A percentile compares a stretch with the other conserved stretches of the same genome.
These are phyloP conservation scores for Nemopilema nomurai DNA, from an alignment of 30 jellyfish, hydroid and myxozoan species.

Conservation along the genomic window DNA sequence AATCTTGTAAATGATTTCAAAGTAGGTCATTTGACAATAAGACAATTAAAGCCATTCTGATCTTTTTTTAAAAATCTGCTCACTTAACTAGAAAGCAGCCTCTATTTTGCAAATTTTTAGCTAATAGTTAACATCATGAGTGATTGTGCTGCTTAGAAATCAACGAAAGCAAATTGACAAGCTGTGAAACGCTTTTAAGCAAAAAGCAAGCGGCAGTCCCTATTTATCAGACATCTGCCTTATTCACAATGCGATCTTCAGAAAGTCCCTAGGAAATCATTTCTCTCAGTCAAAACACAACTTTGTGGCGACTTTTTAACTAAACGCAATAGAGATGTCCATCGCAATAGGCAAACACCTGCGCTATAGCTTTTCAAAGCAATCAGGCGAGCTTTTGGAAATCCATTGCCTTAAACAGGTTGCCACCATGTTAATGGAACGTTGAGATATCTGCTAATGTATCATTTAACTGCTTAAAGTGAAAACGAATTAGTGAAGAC, in stretches of 20 bases:
- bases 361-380: too few species aligned
- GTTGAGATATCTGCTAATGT: too few species aligned
- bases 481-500: too few species aligned
- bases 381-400: too few species aligned
- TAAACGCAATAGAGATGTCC: slow-evolving; percentile 5
- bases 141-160: neutral
- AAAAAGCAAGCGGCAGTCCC: neutral
- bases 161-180: neutral
- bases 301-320: neutral
- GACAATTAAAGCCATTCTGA: neutral
- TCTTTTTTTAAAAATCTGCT: neutral
- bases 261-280: neutral
- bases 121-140: neutral
- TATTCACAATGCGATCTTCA: neutral
- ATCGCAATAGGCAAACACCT: neutral
- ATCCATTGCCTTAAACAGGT: neutral
- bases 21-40: neutral
- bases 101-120: neutral
- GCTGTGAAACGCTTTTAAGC: neutral
- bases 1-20: too few species aligned
- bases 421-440: too few species aligned
- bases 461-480: too few species aligned
- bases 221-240: neutral
- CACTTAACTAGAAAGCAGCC: neutral
- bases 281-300: neutral